These are phyloP conservation scores for Sander vitreus DNA, from an alignment of 2,113 vertebrate genomes.

Conservation along the genomic window DNA sequence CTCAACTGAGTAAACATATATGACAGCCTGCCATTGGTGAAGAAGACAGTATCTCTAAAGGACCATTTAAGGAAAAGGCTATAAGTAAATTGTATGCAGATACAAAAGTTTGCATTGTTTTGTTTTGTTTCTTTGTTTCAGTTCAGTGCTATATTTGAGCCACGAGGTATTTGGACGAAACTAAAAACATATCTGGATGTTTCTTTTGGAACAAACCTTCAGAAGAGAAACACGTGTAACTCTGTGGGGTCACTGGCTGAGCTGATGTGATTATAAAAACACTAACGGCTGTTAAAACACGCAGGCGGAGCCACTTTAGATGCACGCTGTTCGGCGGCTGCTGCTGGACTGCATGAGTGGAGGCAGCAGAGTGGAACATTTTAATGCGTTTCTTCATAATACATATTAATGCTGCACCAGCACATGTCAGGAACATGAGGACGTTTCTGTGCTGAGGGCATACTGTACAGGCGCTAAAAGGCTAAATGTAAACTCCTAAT, in stretches of 20 bases:
- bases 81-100: too few relatives aligned
- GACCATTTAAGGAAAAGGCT: too few relatives aligned
- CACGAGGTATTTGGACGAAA: not conserved
- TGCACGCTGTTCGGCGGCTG: not conserved
- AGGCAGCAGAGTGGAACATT: not conserved
- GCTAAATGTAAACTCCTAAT: not conserved
- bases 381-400: constrained; percentile 33
- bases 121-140: not conserved
- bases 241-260: not conserved
- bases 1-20: too few relatives aligned
- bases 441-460: not conserved
- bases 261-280: constrained; percentile 25
- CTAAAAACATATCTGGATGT: not conserved
- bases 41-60: too few relatives aligned
- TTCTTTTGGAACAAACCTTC: not conserved
- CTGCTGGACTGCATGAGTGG: constrained; percentile 14
- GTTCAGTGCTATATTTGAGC: not conserved
- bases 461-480: not conserved
- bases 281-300: not conserved
- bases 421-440: constrained; percentile 9
- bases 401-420: constrained; percentile 22
- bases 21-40: too few relatives aligned
- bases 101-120: too few relatives aligned
- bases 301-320: not conserved
- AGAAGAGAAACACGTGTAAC: not conserved